Evolutionary conservation across 2,113 vertebrate species (phyloP), one percentile per base, ranked within the genome.

Genomic region (Neodon shergylaensis): DNA sequence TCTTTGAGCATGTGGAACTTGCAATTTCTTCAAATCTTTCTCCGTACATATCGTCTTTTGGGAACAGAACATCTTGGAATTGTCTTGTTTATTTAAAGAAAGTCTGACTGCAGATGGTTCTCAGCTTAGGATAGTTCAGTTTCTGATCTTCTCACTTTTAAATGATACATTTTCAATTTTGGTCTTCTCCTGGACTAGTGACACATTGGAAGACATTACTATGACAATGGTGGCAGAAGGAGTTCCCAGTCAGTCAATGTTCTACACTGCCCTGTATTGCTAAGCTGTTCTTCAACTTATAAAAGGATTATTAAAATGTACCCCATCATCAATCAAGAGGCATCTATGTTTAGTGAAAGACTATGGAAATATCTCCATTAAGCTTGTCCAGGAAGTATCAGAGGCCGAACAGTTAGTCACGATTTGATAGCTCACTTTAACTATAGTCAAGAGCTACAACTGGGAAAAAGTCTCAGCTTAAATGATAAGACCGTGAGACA

Each of bases 401-500:
- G 9, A 68, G 33, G 84, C 79, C 95, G 44, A 78, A 28, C 14
- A 88, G 52, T 79, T 61, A 77, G 7, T 68, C 58, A 85, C 26
- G 19, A 91, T 70, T 91, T 74, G 7, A 39, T 74, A 79, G 36
- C 79, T 94, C 82, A 76, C 24, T 49, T 90, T 44, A 93, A 52
- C 54, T 52, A 21, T 66, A 61, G 17, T 52, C 52, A 83, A 39
- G 76, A 93, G 63, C 70, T 49, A 7, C 14, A 54, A 73, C 91
- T n/a, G 52, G 42, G 81, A 90, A 84, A 70, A 74, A 21, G 58
- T 42, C 44, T 82, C 66, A 68, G 14, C 16, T 44, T 83, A 77
- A 12, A 42, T 72, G 52, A 77, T 66, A 92, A 90, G 58, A 83
- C 39, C 54, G 7, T 84, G 91, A 90, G 94, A 92, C 63, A 91